These are phyloP conservation scores for Gandaritis pyraliata DNA, from an alignment of 2,888 invertebrate genomes.

Conservation along the genomic window DNA sequence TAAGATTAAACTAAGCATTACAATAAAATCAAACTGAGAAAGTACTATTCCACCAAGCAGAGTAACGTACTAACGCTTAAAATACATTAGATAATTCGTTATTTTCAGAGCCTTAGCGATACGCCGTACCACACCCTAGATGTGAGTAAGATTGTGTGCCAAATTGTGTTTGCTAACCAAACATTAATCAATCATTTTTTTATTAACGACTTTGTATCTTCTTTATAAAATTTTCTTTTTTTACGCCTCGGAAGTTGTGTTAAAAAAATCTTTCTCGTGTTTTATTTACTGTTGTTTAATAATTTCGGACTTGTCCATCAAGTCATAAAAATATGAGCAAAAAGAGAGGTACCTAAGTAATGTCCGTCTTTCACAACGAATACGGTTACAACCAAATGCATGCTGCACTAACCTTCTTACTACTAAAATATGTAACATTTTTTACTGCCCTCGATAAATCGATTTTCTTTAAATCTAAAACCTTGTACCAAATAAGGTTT, in stretches of 20 bases:
- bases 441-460: too few relatives aligned
- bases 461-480: neutral
- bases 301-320: slow-evolving; percentile 1
- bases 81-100: slow-evolving; percentile 23
- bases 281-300: slow-evolving; percentile 7
- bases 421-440: neutral
- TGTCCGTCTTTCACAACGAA: too few relatives aligned
- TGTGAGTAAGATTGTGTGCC: slow-evolving; percentile 73
- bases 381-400: too few relatives aligned
- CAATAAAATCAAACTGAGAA: too few relatives aligned
- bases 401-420: too few relatives aligned
- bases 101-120: slow-evolving; percentile 44
- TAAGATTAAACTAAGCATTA: too few relatives aligned
- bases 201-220: slow-evolving; percentile 48
- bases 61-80: neutral
- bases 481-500: neutral
- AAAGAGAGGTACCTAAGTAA: too few relatives aligned
- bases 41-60: too few relatives aligned
- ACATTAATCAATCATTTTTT: slow-evolving; percentile 70
- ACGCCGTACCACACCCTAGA: slow-evolving; percentile 61
- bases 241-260: slow-evolving; percentile 23
- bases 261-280: slow-evolving; percentile 11
- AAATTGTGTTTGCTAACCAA: slow-evolving; percentile 65
- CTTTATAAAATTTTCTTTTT: slow-evolving; percentile 52
- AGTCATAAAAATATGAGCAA: neutral